Evolutionary conservation across 1,140 invertebrate genomes (phyloP), one percentile per base, ranked within the genome.

Genomic region (Aphelinus atriplicis): DNA sequence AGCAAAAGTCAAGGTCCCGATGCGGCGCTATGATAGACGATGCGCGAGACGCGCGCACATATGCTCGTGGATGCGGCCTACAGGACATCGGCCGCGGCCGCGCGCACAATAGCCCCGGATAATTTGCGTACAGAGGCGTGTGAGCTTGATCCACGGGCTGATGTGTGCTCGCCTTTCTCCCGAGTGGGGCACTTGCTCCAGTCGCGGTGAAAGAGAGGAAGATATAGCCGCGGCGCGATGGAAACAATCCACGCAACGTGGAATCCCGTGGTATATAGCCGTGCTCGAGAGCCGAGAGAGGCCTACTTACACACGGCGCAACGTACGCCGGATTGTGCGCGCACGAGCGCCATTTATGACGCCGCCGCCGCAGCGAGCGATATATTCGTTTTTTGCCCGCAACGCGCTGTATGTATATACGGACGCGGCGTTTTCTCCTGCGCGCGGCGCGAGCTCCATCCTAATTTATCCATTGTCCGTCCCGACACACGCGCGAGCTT

Each of bases 291-390:
- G 48, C 48, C 48, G 58, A 7, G 46, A 9, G 57, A 67, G 58
- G 51, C 72, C 72, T 74, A 74, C 72, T 68, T 74, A 68, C 61
- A 6, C 51, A 2, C 50, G 61, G 6, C 7, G 56, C 10, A 10
- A 53, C 10, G 48, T 51, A 47, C n/a, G 51, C 46, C 4, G 9
- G 26, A 26, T 26, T 26, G 26, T 26, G 26, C 26, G 26, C 26
- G 26, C 26, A 26, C 26, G 26, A 26, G 62, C 56, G 57, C 64
- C 64, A 67, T 73, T 73, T 73, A 73, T 61, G 56, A 73, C 26
- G 26, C 47, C 26, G 26, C 26, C 26, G 26, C 26, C 26, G 26
- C 26, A 26, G 26, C 26, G 26, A 26, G 26, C 26, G 26, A 26
- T 26, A 26, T 26, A 26, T 70, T 58, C 57, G 68, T 71, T 63